A percentile compares a stretch with the other conserved stretches of the same genome.
Conservation (phyloP, 23 tunicate species). For the Corella eumyota region DNA sequence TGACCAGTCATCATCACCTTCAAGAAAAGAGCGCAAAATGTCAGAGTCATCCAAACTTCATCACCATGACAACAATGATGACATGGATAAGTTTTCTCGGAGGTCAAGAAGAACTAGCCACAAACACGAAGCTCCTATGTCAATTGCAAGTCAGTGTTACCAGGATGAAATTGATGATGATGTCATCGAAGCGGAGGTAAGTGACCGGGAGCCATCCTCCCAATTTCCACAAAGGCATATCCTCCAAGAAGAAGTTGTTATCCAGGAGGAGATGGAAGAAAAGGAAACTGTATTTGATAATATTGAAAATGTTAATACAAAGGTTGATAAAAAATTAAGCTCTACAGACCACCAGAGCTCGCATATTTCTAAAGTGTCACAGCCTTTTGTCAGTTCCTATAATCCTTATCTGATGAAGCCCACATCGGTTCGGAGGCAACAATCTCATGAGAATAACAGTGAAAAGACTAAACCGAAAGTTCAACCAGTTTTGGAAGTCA, state of each 20-base stretch:
- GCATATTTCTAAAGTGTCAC: no score
- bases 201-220: constrained; percentile 28
- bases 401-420: no score
- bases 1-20: no score
- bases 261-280: constrained; percentile 5
- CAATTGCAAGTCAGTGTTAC: constrained; percentile 75
- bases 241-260: constrained; percentile 34
- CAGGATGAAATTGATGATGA: constrained; percentile 48
- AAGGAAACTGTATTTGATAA: neutral
- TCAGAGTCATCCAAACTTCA: no score
- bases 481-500: no score
- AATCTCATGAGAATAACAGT: no score
- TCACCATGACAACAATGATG: neutral
- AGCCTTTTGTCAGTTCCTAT: no score
- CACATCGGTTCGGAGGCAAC: no score
- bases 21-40: no score
- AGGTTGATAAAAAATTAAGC: neutral
- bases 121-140: constrained; percentile 76
- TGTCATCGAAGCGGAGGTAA: constrained; percentile 7
- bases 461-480: no score
- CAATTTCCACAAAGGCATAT: constrained; percentile 25
- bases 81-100: no score
- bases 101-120: constrained; percentile 16
- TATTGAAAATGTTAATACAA: neutral
- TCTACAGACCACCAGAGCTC: neutral